Conservation (phyloP, 2,113 vertebrate genomes). For the Percopsis transmontana region DNA sequence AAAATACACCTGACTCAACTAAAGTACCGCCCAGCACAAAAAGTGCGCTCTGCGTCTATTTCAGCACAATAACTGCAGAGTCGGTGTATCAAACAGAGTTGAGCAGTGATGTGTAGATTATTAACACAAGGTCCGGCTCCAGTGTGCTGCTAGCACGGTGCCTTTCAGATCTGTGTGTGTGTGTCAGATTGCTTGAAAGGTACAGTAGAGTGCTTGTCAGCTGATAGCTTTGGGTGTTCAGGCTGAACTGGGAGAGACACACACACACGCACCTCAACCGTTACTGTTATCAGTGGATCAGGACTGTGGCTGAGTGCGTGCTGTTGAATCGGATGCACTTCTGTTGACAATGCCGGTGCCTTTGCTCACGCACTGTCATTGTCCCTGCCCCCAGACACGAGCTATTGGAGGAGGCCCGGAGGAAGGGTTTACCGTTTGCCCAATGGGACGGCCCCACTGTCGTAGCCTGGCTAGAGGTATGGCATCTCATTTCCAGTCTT, state of each 20-base stretch:
- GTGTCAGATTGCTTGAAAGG: slow-evolving; percentile 7
- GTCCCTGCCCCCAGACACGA: slow-evolving; percentile 84
- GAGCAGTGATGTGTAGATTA: slow-evolving; percentile 21
- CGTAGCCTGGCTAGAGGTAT: slow-evolving; percentile 96
- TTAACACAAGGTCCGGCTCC: slow-evolving; percentile 9
- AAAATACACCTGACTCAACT: neutral
- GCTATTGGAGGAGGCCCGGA: slow-evolving; percentile 95
- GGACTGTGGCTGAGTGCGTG: slow-evolving; percentile 10
- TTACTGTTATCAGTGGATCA: slow-evolving; percentile 6
- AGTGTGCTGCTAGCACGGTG: slow-evolving; percentile 11
- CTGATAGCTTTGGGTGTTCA: slow-evolving; percentile 24
- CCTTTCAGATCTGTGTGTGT: slow-evolving; percentile 17
- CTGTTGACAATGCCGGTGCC: neutral
- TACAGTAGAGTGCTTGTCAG: slow-evolving; percentile 36
- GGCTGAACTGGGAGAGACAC: slow-evolving; percentile 40
- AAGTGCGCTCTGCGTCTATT: neutral
- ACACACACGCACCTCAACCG: neutral
- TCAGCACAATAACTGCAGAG: slow-evolving; percentile 25
- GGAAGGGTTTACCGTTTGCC: slow-evolving; percentile 96
- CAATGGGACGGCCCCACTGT: slow-evolving; percentile 98
- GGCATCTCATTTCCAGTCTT: no score
- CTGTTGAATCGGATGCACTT: neutral
- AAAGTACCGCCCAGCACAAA: neutral
- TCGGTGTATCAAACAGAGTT: slow-evolving; percentile 18
- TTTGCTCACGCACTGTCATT: slow-evolving; percentile 38